Evolutionary conservation across 2,888 invertebrate genomes (phyloP), one percentile per base, ranked within the genome.

Genomic region (Diogma glabrata): DNA sequence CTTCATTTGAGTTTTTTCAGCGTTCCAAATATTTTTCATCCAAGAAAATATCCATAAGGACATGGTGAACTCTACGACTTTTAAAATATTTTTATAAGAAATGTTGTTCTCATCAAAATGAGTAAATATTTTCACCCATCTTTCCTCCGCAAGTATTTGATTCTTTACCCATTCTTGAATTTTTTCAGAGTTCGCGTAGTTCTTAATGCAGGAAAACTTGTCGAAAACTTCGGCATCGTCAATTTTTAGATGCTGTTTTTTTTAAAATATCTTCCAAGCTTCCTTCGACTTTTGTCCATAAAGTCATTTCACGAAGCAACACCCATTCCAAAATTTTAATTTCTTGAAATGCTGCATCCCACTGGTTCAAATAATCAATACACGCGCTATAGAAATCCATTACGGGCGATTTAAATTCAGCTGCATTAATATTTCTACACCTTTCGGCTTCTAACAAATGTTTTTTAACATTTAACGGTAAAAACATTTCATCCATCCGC

Each of bases 31-130:
- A n/a, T n/a, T n/a, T n/a, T n/a, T n/a, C n/a, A n/a, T n/a, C n/a
- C n/a, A n/a, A n/a, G n/a, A n/a, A n/a, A n/a, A 36, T 17, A 17
- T 9, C 38, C 8, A 10, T 38, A 38, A 38, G 19, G 38, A 38
- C 38, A 38, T 38, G 38, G 16, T 38, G 16, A 38, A 38, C 38
- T 38, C 38, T 9, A 38, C 38, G 16, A 38, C 38, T 38, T 38
- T 38, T 19, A 38, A 38, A 38, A 38, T 38, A 38, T 38, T 38
- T 38, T 38, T 38, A 36, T 36, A 36, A 40, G 40, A 40, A 40
- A 40, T 40, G 40, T 19, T 40, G 38, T 38, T 38, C 16, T 38
- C 38, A 17, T 40, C 40, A 3, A 40, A 40, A 40, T 40, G 40
- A 40, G 40, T 40, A 40, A 40, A 40, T 40, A 40, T 40, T 40